Evolutionary conservation across 2,113 vertebrate species (phyloP), one percentile per base, ranked within the genome.

Genomic region (Grammomys surdaster): DNA sequence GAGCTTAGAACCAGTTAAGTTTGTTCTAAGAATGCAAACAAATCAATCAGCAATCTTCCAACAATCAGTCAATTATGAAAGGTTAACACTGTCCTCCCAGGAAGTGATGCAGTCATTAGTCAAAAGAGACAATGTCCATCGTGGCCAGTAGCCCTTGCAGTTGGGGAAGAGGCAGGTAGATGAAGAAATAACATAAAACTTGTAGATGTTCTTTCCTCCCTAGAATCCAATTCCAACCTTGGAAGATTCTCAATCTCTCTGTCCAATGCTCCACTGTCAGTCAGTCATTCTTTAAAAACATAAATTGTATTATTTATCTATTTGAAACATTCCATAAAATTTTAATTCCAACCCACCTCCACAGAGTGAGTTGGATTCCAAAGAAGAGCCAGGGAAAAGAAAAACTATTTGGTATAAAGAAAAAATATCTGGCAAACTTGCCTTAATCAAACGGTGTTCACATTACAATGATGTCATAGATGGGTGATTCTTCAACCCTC

Each of bases 1-100:
- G 65, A 91, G 19, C 10, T 77, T 70, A 63, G 4, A 94, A 65
- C 5, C 36, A 90, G 40, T 48, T 67, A 76, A 78, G 36, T 86
- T 77, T 75, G 88, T 12, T 89, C 65, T 87, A 56, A 82, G 31
- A 73, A 78, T 69, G 19, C 19, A 93, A 91, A 93, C 7, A 89
- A 89, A 88, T 87, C 56, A 17, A 67, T 72, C 51, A 46, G 40
- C 43, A 89, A 60, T 93, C 58, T 58, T 67, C 76, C 28, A 63
- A 60, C 17, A 88, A 51, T 40, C 78, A 87, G 56, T 14, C 3
- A 93, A 60, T 63, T 65, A 43, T 86, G 60, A 81, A 77, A 89
- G 40, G 22, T 75, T 48, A 81, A 63, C 28, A 58, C 26, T 86
- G 67, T 86, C 82, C 70, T 92, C 84, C 82, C 46, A 77, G 90